These are phyloP conservation scores for Celastrina argiolus DNA, from an alignment of 2,888 invertebrate genomes.

Conservation along the genomic window DNA sequence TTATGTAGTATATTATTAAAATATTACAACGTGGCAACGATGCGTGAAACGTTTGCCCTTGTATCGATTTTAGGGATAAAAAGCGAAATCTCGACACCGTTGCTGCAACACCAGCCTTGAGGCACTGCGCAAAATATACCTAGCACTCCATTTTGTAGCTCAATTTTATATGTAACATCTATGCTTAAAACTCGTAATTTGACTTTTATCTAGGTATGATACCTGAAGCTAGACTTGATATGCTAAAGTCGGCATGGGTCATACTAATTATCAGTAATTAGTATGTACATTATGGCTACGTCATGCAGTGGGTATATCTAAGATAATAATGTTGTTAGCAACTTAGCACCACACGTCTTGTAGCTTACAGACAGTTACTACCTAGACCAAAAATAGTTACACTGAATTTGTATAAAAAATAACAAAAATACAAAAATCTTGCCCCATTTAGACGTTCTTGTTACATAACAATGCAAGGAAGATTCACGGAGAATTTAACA, in stretches of 20 bases:
- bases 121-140: conserved; percentile 23
- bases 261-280: too few relatives aligned
- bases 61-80: conserved; percentile 47
- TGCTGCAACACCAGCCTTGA: conserved; percentile 25
- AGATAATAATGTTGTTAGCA: too few relatives aligned
- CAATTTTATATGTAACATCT: background rate
- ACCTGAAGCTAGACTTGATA: too few relatives aligned
- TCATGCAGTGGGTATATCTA: too few relatives aligned
- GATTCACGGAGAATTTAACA: conserved; percentile 15
- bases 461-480: conserved; percentile 12
- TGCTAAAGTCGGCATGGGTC: too few relatives aligned
- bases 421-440: background rate
- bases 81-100: conserved; percentile 42
- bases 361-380: too few relatives aligned
- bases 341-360: too few relatives aligned
- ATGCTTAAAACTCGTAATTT: background rate
- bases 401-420: background rate
- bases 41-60: conserved; percentile 48
- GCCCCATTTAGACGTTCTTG: background rate
- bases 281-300: too few relatives aligned
- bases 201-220: too few relatives aligned
- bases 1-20: background rate
- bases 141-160: background rate
- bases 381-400: too few relatives aligned
- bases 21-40: conserved; percentile 28